phyloP scores from a whole-genome alignment of 2,888 invertebrate genomes.

The Andrena flavipes region DNA sequence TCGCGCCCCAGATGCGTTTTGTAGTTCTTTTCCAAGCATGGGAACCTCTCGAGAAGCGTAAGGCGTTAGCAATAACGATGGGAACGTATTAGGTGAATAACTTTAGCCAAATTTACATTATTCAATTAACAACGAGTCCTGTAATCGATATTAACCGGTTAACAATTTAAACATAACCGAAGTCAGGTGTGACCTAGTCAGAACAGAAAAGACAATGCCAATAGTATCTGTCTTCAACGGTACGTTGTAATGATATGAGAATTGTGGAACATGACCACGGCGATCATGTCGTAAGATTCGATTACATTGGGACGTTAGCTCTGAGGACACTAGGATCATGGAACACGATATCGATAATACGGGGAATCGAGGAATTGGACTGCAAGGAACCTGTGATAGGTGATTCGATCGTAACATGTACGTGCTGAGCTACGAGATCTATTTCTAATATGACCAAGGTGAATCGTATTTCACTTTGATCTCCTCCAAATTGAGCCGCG shows the following conservation, averaged over 20 bases:
- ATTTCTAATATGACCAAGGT: background rate
- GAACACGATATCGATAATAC: background rate
- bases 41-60: background rate
- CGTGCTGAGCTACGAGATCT: background rate
- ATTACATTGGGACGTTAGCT: background rate
- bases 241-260: background rate
- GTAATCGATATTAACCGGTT: too few species aligned
- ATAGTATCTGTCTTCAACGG: background rate
- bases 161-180: too few species aligned
- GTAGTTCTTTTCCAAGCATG: background rate
- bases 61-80: background rate
- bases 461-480: background rate
- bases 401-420: background rate
- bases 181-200: background rate
- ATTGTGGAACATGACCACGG: background rate
- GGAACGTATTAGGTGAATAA: background rate
- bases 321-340: background rate
- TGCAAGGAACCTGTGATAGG: background rate
- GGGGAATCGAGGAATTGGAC: too few species aligned
- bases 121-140: too few species aligned
- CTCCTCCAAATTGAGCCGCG: background rate
- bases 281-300: slow-evolving; percentile 1
- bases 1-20: background rate
- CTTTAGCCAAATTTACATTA: background rate
- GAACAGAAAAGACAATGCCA: background rate